These are phyloP conservation scores for Mormyrus lacerda DNA, from an alignment of 2,113 vertebrate genomes.

Conservation along the genomic window DNA sequence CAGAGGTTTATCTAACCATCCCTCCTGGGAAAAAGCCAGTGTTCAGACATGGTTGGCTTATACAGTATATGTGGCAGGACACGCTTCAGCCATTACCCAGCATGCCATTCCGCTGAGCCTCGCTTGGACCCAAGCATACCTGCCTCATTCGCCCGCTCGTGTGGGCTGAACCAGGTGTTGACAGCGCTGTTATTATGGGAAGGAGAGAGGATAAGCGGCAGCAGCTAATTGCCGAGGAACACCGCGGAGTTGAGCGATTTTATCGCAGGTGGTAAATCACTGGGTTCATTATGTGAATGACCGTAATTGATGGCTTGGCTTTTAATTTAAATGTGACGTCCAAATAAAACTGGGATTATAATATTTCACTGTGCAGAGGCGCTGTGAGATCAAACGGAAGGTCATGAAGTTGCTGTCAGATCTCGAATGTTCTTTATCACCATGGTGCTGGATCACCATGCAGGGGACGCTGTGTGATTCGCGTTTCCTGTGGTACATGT, in stretches of 20 bases:
- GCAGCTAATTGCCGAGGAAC: constrained; percentile 18
- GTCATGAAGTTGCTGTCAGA: constrained; percentile 22
- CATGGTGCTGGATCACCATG: neutral
- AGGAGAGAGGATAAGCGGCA: constrained; percentile 5
- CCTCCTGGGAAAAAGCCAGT: neutral
- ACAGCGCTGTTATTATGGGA: neutral
- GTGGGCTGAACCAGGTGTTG: constrained; percentile 1
- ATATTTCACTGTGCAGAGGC: constrained; percentile 19
- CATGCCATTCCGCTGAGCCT: neutral
- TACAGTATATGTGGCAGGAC: neutral
- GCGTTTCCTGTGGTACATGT: neutral
- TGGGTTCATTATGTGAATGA: constrained; percentile 3
- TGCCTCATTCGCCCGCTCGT: neutral
- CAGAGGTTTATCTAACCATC: neutral
- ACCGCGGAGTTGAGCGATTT: neutral
- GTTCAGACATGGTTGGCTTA: neutral
- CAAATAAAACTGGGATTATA: constrained; percentile 31
- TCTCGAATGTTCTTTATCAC: neutral
- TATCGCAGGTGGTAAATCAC: constrained; percentile 18
- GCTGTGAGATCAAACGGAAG: constrained; percentile 16
- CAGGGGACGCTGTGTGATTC: neutral
- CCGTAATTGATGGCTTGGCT: constrained; percentile 23
- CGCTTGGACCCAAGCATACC: neutral
- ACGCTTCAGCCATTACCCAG: neutral
- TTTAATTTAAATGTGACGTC: constrained; percentile 26